phyloP scores from a whole-genome alignment of 2,797 vertebrate species.

The Parauchenoglanis punctatus region DNA sequence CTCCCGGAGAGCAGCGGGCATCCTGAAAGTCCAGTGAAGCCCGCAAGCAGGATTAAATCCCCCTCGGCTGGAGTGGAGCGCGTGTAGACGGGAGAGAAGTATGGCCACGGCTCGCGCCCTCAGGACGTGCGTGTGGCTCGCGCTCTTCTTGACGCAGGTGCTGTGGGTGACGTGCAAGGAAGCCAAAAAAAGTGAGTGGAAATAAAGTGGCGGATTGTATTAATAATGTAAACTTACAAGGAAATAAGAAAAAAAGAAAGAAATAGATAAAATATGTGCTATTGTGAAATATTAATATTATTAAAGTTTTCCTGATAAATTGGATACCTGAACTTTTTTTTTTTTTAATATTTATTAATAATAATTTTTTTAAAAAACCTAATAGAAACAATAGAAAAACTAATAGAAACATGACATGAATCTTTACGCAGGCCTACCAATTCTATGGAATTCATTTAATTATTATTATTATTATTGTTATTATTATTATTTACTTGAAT shows the following conservation, averaged over 20 bases:
- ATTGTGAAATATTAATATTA: too few relatives aligned
- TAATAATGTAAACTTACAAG: background rate
- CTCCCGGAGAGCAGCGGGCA: background rate
- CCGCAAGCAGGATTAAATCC: background rate
- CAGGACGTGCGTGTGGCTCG: conserved; percentile 71
- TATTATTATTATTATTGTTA: background rate
- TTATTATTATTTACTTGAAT: background rate
- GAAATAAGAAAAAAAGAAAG: background rate
- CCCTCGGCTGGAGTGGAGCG: background rate
- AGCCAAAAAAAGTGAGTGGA: conserved; percentile 69
- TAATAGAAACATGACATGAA: background rate
- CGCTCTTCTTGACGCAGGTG: conserved; percentile 70
- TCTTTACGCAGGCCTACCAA: background rate
- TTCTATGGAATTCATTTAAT: too few relatives aligned
- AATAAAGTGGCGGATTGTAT: background rate
- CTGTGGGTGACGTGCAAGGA: conserved; percentile 69
- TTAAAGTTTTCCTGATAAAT: background rate
- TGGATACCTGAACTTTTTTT: background rate
- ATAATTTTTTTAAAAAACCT: background rate
- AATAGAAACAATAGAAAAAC: background rate
- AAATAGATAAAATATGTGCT: background rate
- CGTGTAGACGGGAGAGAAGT: background rate
- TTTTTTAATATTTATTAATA: background rate
- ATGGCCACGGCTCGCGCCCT: conserved; percentile 31
- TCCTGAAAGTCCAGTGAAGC: background rate